Conservation (phyloP, 2,888 invertebrate species). For the Drosophila anomelani region DNA sequence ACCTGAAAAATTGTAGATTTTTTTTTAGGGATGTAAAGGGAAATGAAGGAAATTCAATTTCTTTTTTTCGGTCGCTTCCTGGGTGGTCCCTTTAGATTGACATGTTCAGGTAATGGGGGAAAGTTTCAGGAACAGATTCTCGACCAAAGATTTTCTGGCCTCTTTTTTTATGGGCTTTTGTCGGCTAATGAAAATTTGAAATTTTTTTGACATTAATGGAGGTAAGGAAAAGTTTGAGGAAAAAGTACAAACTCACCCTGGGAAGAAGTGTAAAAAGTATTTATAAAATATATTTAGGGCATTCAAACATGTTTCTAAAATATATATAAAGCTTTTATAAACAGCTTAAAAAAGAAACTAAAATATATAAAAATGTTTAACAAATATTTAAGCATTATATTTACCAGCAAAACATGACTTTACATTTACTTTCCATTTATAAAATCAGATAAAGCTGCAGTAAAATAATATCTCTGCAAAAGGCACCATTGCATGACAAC, state of each 20-base stretch:
- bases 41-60: constrained; percentile 64
- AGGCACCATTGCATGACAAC: constrained; percentile 17
- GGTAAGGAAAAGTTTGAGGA: not conserved
- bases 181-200: constrained; percentile 28
- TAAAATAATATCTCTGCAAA: constrained; percentile 16
- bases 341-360: no score
- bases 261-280: not conserved
- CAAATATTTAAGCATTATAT: not conserved
- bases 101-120: constrained; percentile 37
- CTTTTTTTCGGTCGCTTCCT: constrained; percentile 21
- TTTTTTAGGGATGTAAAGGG: constrained; percentile 8
- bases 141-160: constrained; percentile 11
- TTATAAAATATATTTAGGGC: not conserved
- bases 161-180: constrained; percentile 16
- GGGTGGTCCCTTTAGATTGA: constrained; percentile 67
- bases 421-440: constrained; percentile 12
- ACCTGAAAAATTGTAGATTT: constrained; percentile 47
- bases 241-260: not conserved
- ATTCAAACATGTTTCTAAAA: not conserved
- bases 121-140: constrained; percentile 31
- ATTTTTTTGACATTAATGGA: constrained; percentile 8
- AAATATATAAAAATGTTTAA: no score
- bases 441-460: not conserved
- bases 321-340: not conserved
- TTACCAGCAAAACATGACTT: not conserved